A percentile compares a stretch with the other conserved stretches of the same genome.
phyloP scores from a whole-genome alignment of 64 coral and sea anemone genomes.

The Stichodactyla mertensii region DNA sequence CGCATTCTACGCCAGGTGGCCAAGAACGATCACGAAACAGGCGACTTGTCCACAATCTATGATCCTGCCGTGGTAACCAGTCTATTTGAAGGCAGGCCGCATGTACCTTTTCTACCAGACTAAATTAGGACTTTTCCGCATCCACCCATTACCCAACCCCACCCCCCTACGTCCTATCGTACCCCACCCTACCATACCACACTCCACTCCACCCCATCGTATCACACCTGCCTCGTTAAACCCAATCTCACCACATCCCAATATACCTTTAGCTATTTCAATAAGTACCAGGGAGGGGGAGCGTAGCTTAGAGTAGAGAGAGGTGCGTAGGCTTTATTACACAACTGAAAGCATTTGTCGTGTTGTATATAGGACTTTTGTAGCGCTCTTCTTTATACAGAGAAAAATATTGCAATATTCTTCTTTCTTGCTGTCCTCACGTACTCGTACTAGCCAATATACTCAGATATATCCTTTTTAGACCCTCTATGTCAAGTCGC shows the following conservation, averaged over 20 bases:
- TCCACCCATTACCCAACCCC: neutral
- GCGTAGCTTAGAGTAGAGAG: neutral
- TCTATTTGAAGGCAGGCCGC: conserved; percentile 65
- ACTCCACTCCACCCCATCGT: no score
- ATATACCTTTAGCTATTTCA: no score
- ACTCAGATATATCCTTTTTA: no score
- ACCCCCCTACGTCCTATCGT: no score
- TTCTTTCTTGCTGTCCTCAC: neutral
- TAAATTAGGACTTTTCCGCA: neutral
- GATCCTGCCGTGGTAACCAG: conserved; percentile 75
- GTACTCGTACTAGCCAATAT: no score
- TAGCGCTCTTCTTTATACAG: neutral
- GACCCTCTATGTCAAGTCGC: no score
- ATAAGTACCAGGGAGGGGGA: neutral
- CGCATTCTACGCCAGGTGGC: conserved; percentile 82
- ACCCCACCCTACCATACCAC: no score
- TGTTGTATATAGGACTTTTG: neutral
- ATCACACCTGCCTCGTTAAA: no score
- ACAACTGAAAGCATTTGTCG: neutral
- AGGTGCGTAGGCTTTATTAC: neutral
- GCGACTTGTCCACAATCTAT: conserved; percentile 79
- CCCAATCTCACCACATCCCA: no score
- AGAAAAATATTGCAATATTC: neutral
- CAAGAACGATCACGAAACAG: conserved; percentile 74
- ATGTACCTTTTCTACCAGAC: conserved; percentile 63